phyloP scores from a whole-genome alignment of 2,797 vertebrate species.

The Alfaro cultratus region DNA sequence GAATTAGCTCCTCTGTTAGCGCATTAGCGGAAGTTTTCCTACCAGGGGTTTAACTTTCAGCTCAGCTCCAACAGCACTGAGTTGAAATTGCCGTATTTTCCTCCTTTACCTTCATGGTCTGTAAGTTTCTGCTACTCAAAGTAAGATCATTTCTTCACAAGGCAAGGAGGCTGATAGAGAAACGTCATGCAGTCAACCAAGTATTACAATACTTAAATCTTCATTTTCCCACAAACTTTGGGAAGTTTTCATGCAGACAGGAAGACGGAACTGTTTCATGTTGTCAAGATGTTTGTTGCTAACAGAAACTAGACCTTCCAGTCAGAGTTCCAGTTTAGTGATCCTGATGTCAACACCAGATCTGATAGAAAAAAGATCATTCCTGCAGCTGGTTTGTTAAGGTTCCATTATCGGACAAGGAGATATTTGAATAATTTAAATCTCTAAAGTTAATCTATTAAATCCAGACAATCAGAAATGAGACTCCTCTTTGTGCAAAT shows the following conservation, averaged over 20 bases:
- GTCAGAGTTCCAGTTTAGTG: neutral
- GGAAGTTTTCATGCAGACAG: neutral
- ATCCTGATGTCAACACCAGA: neutral
- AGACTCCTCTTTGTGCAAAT: too few relatives aligned
- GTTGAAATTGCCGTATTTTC: too few relatives aligned
- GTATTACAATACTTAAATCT: neutral
- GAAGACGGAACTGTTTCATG: neutral
- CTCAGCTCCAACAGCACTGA: too few relatives aligned
- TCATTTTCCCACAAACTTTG: neutral
- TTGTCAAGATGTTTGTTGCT: neutral
- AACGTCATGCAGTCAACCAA: neutral
- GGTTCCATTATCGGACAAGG: slow-evolving; percentile 14
- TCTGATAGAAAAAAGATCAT: neutral
- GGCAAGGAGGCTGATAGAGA: neutral
- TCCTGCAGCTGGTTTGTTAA: neutral
- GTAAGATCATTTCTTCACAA: neutral
- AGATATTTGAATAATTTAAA: neutral
- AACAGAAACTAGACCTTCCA: neutral
- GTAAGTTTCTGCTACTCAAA: neutral
- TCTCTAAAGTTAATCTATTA: neutral
- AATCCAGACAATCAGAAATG: neutral
- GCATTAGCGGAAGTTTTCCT: too few relatives aligned
- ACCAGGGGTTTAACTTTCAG: too few relatives aligned
- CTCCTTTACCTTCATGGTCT: neutral
- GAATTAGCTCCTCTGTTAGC: too few relatives aligned